Evolutionary conservation across 2,797 vertebrate species (phyloP).

Genomic region (Scolopax rusticola): DNA sequence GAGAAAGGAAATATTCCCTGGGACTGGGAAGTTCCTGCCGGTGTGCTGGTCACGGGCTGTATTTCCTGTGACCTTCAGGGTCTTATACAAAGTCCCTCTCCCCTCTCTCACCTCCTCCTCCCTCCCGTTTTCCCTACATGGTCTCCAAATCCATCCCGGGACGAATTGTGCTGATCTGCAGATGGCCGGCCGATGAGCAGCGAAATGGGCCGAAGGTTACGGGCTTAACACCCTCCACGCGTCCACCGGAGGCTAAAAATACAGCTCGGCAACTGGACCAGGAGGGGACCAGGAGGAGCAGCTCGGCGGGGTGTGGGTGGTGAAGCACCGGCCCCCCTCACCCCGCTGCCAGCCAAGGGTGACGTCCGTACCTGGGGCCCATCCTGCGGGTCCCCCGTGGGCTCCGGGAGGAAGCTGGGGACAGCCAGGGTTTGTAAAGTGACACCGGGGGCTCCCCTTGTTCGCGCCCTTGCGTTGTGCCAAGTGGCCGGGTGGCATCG

Average conservation of each 20-base stretch:
- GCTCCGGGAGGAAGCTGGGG: neutral
- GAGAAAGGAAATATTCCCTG: neutral
- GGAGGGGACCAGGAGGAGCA: neutral
- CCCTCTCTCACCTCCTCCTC: neutral
- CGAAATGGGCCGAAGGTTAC: constrained; percentile 59
- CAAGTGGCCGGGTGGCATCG: neutral
- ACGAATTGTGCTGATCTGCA: constrained; percentile 67
- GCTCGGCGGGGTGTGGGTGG: accelerated
- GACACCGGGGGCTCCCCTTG: neutral
- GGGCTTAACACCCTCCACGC: constrained; percentile 41
- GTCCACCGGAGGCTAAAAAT: constrained; percentile 65
- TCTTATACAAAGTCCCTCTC: neutral
- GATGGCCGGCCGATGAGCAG: constrained; percentile 1
- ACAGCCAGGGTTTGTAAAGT: neutral
- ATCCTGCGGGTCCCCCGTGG: neutral
- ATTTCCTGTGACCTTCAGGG: constrained; percentile 35
- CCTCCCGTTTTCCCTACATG: constrained; percentile 36
- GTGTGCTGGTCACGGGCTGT: neutral
- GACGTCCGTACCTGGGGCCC: neutral
- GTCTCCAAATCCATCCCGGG: neutral
- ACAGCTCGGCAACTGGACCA: constrained; percentile 3
- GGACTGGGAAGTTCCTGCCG: accelerated
- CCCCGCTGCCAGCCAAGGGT: neutral
- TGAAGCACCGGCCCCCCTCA: neutral
- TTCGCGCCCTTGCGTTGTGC: neutral